These are phyloP conservation scores for Sebastolobus altivelis DNA, from an alignment of 2,797 vertebrate species.

Conservation along the genomic window DNA sequence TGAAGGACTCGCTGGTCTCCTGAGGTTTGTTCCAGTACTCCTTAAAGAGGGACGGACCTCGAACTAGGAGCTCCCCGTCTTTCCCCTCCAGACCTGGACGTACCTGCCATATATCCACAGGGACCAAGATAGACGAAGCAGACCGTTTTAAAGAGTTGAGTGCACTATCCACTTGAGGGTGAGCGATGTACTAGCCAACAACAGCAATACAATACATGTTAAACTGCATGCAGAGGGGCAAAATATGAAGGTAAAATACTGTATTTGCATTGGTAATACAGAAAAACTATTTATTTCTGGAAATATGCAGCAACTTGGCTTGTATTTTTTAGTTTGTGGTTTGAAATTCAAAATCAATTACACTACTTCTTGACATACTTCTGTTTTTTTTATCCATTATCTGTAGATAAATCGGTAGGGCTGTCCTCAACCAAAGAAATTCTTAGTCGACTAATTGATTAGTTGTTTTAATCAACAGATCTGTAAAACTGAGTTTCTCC, in stretches of 20 bases:
- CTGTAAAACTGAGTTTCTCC: no score
- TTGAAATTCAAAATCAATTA: background rate
- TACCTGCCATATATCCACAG: conserved; percentile 81
- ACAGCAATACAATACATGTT: background rate
- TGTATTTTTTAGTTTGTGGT: background rate
- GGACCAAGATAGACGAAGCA: background rate
- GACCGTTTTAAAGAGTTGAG: background rate
- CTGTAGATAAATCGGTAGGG: background rate
- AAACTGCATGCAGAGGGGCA: background rate
- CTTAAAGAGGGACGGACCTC: conserved; percentile 90
- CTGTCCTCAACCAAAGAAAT: no score
- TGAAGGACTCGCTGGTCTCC: conserved; percentile 89
- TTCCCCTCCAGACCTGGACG: conserved; percentile 87
- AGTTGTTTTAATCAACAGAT: no score
- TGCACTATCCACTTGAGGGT: background rate
- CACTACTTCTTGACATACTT: background rate
- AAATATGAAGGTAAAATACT: background rate
- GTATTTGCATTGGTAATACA: background rate
- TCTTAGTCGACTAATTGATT: no score
- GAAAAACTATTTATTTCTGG: background rate
- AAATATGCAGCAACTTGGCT: background rate
- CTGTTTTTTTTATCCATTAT: background rate
- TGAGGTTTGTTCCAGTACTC: conserved; percentile 93
- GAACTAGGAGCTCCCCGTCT: conserved; percentile 93
- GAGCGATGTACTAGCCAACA: background rate